These are phyloP conservation scores for Pocillopora grandis DNA, from an alignment of 92 coral and sea anemone genomes.

Conservation along the genomic window DNA sequence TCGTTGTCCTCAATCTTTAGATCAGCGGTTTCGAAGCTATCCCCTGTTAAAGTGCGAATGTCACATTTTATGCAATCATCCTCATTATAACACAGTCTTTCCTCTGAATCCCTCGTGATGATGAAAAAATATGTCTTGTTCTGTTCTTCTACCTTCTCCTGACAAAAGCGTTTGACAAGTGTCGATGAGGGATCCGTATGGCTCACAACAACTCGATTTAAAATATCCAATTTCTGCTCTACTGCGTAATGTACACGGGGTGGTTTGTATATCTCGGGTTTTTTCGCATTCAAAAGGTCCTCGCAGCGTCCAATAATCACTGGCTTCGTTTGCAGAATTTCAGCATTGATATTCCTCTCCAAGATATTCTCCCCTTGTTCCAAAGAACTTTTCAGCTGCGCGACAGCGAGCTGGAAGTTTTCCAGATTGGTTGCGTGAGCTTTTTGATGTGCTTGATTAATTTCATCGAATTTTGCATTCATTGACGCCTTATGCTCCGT, in stretches of 20 bases:
- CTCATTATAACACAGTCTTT: conserved; percentile 54
- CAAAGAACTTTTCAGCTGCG: not conserved
- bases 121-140: conserved; percentile 40
- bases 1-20: conserved; percentile 39
- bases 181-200: no score
- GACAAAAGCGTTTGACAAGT: conserved; percentile 1
- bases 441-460: not conserved
- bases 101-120: conserved; percentile 48
- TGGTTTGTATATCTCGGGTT: no score
- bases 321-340: no score
- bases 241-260: no score
- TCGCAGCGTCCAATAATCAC: no score
- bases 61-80: conserved; percentile 49
- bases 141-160: conserved; percentile 32
- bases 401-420: not conserved
- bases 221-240: no score
- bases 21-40: conserved; percentile 14
- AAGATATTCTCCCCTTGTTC: no score
- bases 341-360: no score
- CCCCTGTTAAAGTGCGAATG: conserved; percentile 31
- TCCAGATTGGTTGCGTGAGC: not conserved
- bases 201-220: no score
- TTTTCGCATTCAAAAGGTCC: no score
- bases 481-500: not conserved
- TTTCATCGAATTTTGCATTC: not conserved